These are phyloP conservation scores for Lampris megalopsis DNA, from an alignment of 2,113 vertebrate species.

Conservation along the genomic window DNA sequence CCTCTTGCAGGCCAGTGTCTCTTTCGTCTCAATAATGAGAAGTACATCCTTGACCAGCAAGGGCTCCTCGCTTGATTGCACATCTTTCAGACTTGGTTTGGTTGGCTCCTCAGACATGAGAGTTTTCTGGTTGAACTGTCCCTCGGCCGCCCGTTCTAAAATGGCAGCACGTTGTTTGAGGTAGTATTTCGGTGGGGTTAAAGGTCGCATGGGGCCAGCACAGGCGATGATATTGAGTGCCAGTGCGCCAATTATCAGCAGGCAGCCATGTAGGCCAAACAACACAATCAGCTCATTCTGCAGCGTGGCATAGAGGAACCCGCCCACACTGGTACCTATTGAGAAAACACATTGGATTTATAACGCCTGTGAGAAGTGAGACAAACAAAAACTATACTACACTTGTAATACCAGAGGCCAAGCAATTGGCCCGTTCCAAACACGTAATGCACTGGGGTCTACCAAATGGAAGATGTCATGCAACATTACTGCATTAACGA, in stretches of 20 bases:
- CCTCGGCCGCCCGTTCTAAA: slow-evolving; percentile 60
- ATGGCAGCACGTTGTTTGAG: slow-evolving; percentile 74
- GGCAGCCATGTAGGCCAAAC: slow-evolving; percentile 88
- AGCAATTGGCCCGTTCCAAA: too few species aligned
- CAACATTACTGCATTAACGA: too few species aligned
- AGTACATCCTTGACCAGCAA: slow-evolving; percentile 24
- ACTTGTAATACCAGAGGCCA: too few species aligned
- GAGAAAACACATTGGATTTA: not conserved
- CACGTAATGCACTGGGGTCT: too few species aligned
- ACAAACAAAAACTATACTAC: too few species aligned
- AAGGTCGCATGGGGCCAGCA: slow-evolving; percentile 88
- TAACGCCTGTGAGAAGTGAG: too few species aligned
- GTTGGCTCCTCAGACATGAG: slow-evolving; percentile 18
- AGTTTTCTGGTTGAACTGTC: slow-evolving; percentile 42
- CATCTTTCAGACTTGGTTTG: not conserved
- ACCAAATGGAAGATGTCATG: too few species aligned
- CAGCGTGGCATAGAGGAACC: slow-evolving; percentile 88
- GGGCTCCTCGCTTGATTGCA: not conserved
- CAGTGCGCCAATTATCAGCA: slow-evolving; percentile 87
- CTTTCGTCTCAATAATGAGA: slow-evolving; percentile 42
- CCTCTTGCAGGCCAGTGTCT: slow-evolving; percentile 20
- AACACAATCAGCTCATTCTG: slow-evolving; percentile 86
- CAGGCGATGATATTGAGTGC: slow-evolving; percentile 90
- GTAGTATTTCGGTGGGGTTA: slow-evolving; percentile 69
- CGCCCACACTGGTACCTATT: slow-evolving; percentile 88